A percentile compares a stretch with the other conserved stretches of the same genome.
phyloP scores from a whole-genome alignment of 1,140 invertebrate genomes.

The Nixonia krombeini region DNA sequence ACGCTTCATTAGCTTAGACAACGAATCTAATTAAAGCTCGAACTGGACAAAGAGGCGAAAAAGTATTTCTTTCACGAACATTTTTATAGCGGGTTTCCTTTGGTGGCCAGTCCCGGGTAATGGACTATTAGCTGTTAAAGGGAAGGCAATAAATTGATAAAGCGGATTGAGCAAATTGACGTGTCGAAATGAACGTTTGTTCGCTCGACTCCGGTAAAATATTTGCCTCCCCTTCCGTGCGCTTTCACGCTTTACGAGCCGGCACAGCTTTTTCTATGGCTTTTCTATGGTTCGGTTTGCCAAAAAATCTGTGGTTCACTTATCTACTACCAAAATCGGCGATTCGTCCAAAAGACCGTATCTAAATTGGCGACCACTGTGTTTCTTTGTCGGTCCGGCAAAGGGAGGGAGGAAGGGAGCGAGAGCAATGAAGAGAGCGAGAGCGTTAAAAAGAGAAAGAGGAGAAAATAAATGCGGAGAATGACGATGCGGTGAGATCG shows the following conservation, averaged over 20 bases:
- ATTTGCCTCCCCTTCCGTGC: background rate
- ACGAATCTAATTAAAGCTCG: too few species aligned
- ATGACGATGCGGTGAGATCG: conserved; percentile 23
- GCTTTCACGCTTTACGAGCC: background rate
- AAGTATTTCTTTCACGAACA: background rate
- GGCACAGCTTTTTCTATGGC: too few species aligned
- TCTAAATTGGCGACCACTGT: conserved; percentile 36
- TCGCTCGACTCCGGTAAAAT: background rate
- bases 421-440: too few species aligned
- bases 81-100: too few species aligned
- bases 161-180: background rate
- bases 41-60: too few species aligned
- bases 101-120: background rate
- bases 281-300: background rate
- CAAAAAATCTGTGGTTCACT: conserved; percentile 7
- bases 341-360: conserved; percentile 21
- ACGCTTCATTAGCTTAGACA: too few species aligned
- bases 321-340: conserved; percentile 19
- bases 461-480: too few species aligned
- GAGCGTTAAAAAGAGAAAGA: background rate
- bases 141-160: background rate
- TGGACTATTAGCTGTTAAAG: background rate
- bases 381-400: conserved; percentile 25
- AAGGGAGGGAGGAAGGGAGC: too few species aligned
- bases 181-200: conserved; percentile 3